Evolutionary conservation across 2,888 invertebrate genomes (phyloP), one percentile per base, ranked within the genome.

Genomic region (Alloscopus bannaensis): DNA sequence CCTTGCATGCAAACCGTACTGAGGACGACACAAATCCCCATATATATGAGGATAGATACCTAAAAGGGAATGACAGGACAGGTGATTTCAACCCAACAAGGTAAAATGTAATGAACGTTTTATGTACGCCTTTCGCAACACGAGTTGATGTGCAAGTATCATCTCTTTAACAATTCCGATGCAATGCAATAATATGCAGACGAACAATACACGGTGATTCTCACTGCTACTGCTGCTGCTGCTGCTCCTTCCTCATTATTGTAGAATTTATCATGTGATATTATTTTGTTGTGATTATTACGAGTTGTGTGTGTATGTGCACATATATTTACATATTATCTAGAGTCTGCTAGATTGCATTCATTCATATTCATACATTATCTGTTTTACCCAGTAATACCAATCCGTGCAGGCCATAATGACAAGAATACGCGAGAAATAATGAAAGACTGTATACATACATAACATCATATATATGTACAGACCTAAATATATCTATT

Each of bases 61-160:
- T 64, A 13, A 64, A 28, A 22, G 20, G 65, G 52, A 55, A 68
- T 36, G 68, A 26, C 52, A 68, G 52, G 68, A 68, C 68, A 68
- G 68, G 68, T 68, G 68, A 68, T 68, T 52, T n/a, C n/a, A n/a
- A n/a, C 55, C 31, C 24, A 68, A 31, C 31, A 68, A 65, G 50
- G 68, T 8, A 68, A 68, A 52, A 29, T 65, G 47, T 20, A 3
- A 22, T n/a, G n/a, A n/a, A n/a, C n/a, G n/a, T n/a, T n/a, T n/a
- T n/a, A n/a, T n/a, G 22, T 13, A 52, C 2, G 52, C 52, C 24
- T 13, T 13, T 13, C 2, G 52, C 11, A 59, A 8, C 28, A 26
- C 24, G 22, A 55, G n/a, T 26, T 24, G 24, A 59, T 11, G 59
- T 4, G 16, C 3, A 6, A 8, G n/a, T n/a, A n/a, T n/a, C n/a